Base-by-base conservation (phyloP, 2,888 invertebrate genomes). In the Alviniconcha strummeri region DNA sequence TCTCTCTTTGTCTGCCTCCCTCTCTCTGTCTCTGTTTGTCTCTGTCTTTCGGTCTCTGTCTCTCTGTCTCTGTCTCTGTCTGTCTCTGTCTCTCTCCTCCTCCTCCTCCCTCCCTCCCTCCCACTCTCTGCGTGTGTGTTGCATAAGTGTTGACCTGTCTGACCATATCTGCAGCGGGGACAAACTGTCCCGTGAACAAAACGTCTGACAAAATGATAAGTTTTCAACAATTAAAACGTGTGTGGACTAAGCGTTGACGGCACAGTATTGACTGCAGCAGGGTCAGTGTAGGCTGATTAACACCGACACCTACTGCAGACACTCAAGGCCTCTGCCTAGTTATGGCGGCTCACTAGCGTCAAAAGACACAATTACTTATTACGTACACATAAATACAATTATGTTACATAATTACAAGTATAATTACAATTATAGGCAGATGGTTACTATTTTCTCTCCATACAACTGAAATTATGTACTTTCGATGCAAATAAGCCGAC, bases 11-110 rank as follows among this genome's bases (percentile, higher is more conserved):
- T 17, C 76, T 54, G 8, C n/a, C 52, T 64, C 52, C 19, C 79
- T 60, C 57, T 79, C 79, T 52, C 52, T 67, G 19, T 57, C 52
- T 79, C 64, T 57, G 19, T 79, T 19, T 60, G 19, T 79, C 79
- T 60, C 64, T 57, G 19, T 79, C 60, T 60, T 11, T 79, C 79
- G 19, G 5, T 15, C 13, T n/a, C 77, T 56, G 15, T 52, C 79
- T 52, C 15, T 19, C 78, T 36, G n/a, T n/a, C n/a, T 36, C 36
- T 36, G 1, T 60, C 55, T 19, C 60, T 60, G 9, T n/a, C 78
- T 56, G 3, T 55, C 54, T 7, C 11, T 54, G 5, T 76, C 15
- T 55, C n/a, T 76, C 54, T 55, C 15, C 55, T n/a, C 13, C 13
- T 6, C 19, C 5, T 19, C 4, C 7, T 19, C 77, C 0, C 57